phyloP scores from a whole-genome alignment of 30 jellyfish, hydroid and myxozoan genomes.

The Turritopsis rubra region DNA sequence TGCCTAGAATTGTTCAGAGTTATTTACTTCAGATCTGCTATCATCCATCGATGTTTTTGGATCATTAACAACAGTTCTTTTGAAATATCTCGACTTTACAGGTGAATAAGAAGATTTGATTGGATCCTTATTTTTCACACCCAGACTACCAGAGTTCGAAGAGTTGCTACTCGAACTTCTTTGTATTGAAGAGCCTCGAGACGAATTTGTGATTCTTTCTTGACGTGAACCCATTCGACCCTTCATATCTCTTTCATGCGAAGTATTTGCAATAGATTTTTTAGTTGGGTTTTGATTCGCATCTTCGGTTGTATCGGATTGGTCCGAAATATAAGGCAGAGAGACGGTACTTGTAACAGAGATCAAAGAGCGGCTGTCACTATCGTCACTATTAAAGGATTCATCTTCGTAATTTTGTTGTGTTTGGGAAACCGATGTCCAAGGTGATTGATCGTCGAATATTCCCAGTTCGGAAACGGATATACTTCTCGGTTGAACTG shows the following conservation, averaged over 20 bases:
- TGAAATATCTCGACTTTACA: not conserved
- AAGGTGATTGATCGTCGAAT: constrained; percentile 11
- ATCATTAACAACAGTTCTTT: not conserved
- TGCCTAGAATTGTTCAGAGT: not conserved
- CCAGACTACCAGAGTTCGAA: not conserved
- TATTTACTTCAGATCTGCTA: not conserved
- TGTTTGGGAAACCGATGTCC: constrained; percentile 6
- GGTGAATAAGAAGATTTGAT: constrained; percentile 10
- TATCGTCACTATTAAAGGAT: constrained; percentile 1
- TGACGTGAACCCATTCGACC: not conserved
- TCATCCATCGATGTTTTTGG: not conserved
- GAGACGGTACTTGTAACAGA: constrained; percentile 23
- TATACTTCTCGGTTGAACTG: constrained; percentile 4
- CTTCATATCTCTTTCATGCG: not conserved
- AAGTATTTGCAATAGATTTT: not conserved
- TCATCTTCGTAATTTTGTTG: constrained; percentile 12
- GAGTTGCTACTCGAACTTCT: not conserved
- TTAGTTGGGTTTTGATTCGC: not conserved
- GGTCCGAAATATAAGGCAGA: constrained; percentile 7
- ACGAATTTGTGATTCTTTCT: not conserved
- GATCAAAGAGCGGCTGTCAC: not conserved
- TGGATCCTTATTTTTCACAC: constrained; percentile 8
- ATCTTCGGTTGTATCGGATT: not conserved
- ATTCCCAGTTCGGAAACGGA: constrained; percentile 1
- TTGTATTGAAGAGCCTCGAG: not conserved